Evolutionary conservation across 2,888 invertebrate genomes (phyloP).

Genomic region (Byasa hedistus): DNA sequence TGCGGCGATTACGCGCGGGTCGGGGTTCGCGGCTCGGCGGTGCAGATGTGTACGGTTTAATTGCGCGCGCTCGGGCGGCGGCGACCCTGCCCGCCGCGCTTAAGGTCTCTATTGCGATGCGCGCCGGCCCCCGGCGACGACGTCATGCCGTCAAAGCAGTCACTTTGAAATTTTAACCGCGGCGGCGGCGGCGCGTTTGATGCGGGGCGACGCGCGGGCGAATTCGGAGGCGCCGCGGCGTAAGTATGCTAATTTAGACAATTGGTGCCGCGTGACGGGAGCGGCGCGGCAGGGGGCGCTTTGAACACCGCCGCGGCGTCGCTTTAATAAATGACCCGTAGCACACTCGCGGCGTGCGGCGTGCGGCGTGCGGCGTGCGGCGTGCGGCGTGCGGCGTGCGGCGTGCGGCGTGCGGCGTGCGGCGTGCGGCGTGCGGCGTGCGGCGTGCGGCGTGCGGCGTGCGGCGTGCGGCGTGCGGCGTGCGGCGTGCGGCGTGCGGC

Average conservation of each 20-base stretch:
- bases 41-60: constrained; percentile 44
- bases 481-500: too few species aligned
- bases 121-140: constrained; percentile 11
- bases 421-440: too few species aligned
- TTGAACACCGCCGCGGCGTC: background rate
- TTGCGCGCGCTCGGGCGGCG: constrained; percentile 32
- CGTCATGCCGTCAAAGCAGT: constrained; percentile 9
- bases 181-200: constrained; percentile 58
- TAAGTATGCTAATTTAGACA: constrained; percentile 71
- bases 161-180: constrained; percentile 40
- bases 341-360: background rate
- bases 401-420: too few species aligned
- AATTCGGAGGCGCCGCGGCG: constrained; percentile 62
- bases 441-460: too few species aligned
- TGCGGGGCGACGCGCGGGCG: constrained; percentile 52
- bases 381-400: too few species aligned
- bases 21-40: constrained; percentile 58
- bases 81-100: constrained; percentile 30
- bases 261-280: constrained; percentile 52
- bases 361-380: too few species aligned
- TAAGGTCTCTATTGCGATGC: constrained; percentile 37
- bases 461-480: too few species aligned
- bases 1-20: constrained; percentile 63
- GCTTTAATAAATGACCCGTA: constrained; percentile 1
- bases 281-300: constrained; percentile 36